Evolutionary conservation across 2,113 vertebrate species (phyloP).

Genomic region (Tragelaphus scriptus): DNA sequence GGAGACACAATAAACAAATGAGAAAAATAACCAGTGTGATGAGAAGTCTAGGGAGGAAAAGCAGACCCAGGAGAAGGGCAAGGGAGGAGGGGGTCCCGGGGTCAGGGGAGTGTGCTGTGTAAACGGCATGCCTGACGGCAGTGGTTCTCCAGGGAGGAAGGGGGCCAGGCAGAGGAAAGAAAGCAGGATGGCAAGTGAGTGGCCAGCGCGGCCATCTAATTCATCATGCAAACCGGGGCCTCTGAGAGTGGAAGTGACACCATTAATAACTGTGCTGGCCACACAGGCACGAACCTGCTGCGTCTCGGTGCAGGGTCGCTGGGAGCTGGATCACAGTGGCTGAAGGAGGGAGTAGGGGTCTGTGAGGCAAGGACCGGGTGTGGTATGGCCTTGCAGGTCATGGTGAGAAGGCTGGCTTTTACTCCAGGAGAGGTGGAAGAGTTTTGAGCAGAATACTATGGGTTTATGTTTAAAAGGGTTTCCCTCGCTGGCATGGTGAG

Average conservation of each 20-base stretch:
- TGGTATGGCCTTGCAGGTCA: accelerated
- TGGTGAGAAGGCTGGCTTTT: background rate
- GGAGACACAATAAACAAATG: background rate
- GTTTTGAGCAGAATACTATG: background rate
- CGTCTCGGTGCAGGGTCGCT: accelerated
- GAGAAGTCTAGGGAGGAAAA: background rate
- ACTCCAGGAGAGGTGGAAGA: too few relatives aligned
- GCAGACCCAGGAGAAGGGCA: background rate
- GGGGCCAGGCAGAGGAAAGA: background rate
- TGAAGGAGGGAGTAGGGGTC: background rate
- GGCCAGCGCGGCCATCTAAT: accelerated
- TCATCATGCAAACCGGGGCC: background rate
- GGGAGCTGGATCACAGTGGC: background rate
- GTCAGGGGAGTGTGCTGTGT: accelerated
- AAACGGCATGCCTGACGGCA: background rate
- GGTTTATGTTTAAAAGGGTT: background rate
- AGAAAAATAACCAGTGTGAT: background rate
- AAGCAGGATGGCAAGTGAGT: background rate
- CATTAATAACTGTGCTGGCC: background rate
- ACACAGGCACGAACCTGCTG: background rate
- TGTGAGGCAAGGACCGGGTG: background rate
- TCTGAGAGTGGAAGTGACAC: background rate
- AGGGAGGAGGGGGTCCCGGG: background rate
- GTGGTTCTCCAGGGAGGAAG: background rate
- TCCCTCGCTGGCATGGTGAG: background rate